phyloP scores from a whole-genome alignment of 2,888 invertebrate species.

The Matsumyia berberina region DNA sequence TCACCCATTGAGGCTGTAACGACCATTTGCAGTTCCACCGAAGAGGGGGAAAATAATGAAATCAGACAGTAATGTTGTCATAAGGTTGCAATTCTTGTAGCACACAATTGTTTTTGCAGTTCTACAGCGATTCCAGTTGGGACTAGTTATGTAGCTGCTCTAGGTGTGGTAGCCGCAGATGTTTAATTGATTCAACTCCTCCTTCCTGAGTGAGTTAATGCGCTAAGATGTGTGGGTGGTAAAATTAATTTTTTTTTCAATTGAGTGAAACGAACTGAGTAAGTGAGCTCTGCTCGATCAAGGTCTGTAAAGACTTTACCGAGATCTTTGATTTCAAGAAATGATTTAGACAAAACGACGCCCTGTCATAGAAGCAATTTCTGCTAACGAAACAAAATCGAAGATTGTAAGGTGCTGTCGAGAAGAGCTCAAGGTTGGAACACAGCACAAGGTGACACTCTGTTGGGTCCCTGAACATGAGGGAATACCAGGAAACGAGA shows the following conservation, averaged over 20 bases:
- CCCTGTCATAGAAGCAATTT: no score
- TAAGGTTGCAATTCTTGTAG: constrained; percentile 15
- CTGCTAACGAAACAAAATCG: no score
- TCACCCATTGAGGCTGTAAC: constrained; percentile 34
- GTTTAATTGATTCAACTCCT: constrained; percentile 27
- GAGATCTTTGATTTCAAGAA: no score
- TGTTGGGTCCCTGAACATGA: no score
- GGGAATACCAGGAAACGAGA: no score
- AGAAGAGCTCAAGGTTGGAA: no score
- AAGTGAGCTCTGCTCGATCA: no score
- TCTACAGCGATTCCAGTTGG: constrained; percentile 9
- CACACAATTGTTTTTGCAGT: neutral
- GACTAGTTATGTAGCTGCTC: constrained; percentile 25
- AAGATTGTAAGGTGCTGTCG: no score
- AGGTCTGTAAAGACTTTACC: no score
- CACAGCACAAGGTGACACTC: no score
- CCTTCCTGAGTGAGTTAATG: constrained; percentile 14
- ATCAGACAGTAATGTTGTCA: constrained; percentile 7
- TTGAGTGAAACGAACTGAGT: neutral
- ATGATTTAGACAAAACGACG: no score
- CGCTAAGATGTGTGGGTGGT: neutral
- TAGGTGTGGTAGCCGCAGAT: constrained; percentile 35
- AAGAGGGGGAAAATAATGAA: neutral
- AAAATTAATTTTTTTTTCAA: constrained; percentile 2
- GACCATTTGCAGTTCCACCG: constrained; percentile 23